phyloP scores from a whole-genome alignment of 2,797 vertebrate genomes.

The Pantherophis vulpinus region DNA sequence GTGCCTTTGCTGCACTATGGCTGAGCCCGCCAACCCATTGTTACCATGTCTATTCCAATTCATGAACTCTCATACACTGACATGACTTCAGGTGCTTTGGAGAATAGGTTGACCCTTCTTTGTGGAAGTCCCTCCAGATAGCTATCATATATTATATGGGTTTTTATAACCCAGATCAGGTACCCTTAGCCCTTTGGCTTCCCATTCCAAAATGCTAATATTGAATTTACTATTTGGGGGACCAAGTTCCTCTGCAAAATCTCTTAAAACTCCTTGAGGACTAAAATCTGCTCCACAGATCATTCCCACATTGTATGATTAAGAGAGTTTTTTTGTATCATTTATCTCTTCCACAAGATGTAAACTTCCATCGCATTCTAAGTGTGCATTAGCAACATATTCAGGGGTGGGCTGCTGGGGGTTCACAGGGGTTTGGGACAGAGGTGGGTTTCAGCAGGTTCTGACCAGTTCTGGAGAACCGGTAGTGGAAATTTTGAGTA shows the following conservation, averaged over 20 bases:
- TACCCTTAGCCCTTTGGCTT: neutral
- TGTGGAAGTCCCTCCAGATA: too few relatives aligned
- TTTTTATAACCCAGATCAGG: neutral
- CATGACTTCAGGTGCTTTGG: too few relatives aligned
- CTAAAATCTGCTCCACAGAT: neutral
- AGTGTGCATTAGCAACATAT: neutral
- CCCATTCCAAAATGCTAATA: neutral
- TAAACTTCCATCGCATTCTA: neutral
- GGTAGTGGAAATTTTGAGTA: too few relatives aligned
- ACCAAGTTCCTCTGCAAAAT: neutral
- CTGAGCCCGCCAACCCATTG: too few relatives aligned
- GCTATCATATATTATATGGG: too few relatives aligned
- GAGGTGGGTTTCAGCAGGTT: too few relatives aligned
- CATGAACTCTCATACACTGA: too few relatives aligned
- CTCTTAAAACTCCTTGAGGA: neutral
- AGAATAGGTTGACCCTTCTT: too few relatives aligned
- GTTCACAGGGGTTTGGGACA: too few relatives aligned
- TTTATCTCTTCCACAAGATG: neutral
- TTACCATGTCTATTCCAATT: too few relatives aligned
- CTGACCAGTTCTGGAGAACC: too few relatives aligned
- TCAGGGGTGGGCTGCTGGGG: neutral
- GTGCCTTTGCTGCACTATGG: too few relatives aligned
- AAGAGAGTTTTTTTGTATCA: neutral
- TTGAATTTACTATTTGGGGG: neutral
- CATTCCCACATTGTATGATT: neutral